Evolutionary conservation across 2,888 invertebrate genomes (phyloP).

Genomic region (Nephrotoma guestfalica): DNA sequence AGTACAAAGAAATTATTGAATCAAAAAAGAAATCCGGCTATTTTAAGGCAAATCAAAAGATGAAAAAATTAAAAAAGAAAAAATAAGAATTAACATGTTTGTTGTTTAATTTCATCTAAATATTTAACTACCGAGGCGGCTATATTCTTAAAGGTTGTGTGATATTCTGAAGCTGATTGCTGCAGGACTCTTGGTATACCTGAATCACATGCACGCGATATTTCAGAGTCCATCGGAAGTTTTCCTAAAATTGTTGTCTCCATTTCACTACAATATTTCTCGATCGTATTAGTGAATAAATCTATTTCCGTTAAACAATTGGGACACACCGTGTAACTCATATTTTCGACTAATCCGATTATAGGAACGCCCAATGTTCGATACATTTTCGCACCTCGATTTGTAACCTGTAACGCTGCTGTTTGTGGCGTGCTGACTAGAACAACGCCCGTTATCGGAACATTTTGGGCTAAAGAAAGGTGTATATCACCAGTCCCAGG

Average conservation of each 20-base stretch:
- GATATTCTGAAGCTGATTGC: conserved; percentile 22
- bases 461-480: conserved; percentile 76
- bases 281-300: conserved; percentile 56
- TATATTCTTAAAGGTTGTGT: conserved; percentile 19
- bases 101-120: conserved; percentile 9
- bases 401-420: conserved; percentile 73
- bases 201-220: conserved; percentile 26
- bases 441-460: conserved; percentile 76
- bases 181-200: conserved; percentile 26
- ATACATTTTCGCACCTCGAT: conserved; percentile 79
- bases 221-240: conserved; percentile 24
- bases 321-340: conserved; percentile 65
- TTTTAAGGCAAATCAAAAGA: conserved; percentile 59
- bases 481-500: conserved; percentile 96
- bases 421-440: conserved; percentile 87
- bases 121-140: conserved; percentile 13
- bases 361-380: conserved; percentile 67
- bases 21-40: conserved; percentile 53
- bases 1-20: conserved; percentile 61
- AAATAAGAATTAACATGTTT: conserved; percentile 14
- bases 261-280: conserved; percentile 46
- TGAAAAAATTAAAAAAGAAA: conserved; percentile 39
- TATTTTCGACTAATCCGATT: conserved; percentile 82
- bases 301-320: conserved; percentile 58
- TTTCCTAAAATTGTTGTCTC: conserved; percentile 50